These are phyloP conservation scores for Megaustenia siamemsis DNA, from an alignment of 2,888 invertebrate genomes.

Conservation along the genomic window DNA sequence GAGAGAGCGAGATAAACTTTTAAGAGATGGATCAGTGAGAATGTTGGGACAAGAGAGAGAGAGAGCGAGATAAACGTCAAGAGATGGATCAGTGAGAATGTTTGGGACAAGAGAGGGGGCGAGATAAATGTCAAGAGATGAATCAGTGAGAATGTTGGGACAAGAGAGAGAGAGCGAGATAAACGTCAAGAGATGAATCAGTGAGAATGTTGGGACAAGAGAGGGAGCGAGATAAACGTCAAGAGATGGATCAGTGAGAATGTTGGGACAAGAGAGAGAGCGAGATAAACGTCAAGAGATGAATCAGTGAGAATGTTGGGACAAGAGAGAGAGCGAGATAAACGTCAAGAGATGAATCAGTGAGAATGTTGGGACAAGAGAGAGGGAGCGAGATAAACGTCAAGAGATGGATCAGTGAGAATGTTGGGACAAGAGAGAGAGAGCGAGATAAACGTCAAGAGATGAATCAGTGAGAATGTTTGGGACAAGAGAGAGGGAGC, in stretches of 20 bases:
- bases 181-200: background rate
- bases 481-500: no score
- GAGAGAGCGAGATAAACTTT: slow-evolving; percentile 88
- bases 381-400: background rate
- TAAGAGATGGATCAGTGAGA: slow-evolving; percentile 98
- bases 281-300: background rate
- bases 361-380: background rate
- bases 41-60: slow-evolving; percentile 85
- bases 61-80: background rate
- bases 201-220: background rate
- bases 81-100: background rate
- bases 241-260: no score
- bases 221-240: background rate
- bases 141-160: no score
- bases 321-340: slow-evolving; percentile 83
- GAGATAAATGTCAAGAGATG: no score
- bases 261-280: background rate
- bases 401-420: background rate
- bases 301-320: slow-evolving; percentile 77
- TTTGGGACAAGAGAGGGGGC: background rate
- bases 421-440: background rate
- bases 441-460: background rate
- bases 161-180: background rate
- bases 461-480: no score
- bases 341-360: background rate